Evolutionary conservation across 2,888 invertebrate species (phyloP).

Genomic region (Melipona beecheii): DNA sequence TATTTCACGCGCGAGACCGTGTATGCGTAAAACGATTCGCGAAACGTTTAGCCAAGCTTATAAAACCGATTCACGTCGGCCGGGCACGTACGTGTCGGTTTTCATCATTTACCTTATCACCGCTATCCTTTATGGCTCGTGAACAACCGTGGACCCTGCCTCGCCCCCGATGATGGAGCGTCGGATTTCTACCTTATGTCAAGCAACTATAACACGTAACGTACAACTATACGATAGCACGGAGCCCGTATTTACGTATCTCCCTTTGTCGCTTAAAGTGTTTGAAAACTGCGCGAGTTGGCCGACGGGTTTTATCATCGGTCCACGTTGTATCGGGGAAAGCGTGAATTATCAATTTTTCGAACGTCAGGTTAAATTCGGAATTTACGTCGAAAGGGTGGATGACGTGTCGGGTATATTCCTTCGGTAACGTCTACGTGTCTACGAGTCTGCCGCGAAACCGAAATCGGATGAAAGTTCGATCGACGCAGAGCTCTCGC

Average conservation of each 20-base stretch:
- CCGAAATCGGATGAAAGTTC: neutral
- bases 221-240: conserved; percentile 56
- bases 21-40: conserved; percentile 51
- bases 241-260: conserved; percentile 48
- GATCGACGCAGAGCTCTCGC: neutral
- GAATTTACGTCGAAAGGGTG: neutral
- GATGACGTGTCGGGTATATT: neutral
- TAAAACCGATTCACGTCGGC: conserved; percentile 60
- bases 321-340: neutral
- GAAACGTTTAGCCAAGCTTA: conserved; percentile 61
- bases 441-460: neutral
- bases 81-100: conserved; percentile 70
- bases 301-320: neutral
- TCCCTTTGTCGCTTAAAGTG: conserved; percentile 36
- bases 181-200: conserved; percentile 69
- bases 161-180: conserved; percentile 61
- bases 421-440: neutral
- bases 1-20: conserved; percentile 26
- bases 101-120: conserved; percentile 73
- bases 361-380: too few species aligned
- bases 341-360: neutral
- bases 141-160: conserved; percentile 65
- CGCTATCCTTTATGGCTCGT: conserved; percentile 69
- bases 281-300: conserved; percentile 29
- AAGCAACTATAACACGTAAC: conserved; percentile 64